Evolutionary conservation across 1,140 invertebrate genomes (phyloP).

Genomic region (Orius insidiosus): DNA sequence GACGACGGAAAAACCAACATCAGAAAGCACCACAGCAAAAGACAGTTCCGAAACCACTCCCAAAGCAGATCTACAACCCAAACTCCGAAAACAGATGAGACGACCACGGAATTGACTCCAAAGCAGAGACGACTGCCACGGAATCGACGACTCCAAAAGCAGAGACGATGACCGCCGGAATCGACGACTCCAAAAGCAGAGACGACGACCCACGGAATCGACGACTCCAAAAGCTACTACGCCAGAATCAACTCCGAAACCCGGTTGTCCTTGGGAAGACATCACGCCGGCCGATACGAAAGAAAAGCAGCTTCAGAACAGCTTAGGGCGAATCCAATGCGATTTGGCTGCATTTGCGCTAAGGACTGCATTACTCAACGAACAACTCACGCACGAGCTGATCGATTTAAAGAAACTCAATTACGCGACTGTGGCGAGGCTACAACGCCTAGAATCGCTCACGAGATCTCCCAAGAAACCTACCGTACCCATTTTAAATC

Average conservation of each 20-base stretch:
- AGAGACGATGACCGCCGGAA: too few relatives aligned
- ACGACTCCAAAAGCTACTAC: background rate
- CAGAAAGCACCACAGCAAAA: too few relatives aligned
- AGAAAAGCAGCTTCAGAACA: constrained; percentile 6
- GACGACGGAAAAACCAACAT: too few relatives aligned
- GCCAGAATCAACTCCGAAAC: too few relatives aligned
- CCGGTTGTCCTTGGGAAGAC: background rate
- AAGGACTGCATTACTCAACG: constrained; percentile 5
- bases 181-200: too few relatives aligned
- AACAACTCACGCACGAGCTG: constrained; percentile 8
- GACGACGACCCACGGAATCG: background rate
- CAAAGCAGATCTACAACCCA: background rate
- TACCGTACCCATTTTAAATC: constrained; percentile 6
- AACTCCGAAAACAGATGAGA: background rate
- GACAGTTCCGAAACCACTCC: too few relatives aligned
- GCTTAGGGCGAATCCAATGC: constrained; percentile 9
- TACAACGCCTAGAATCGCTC: constrained; percentile 13
- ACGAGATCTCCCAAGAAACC: background rate
- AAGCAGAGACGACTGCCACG: background rate
- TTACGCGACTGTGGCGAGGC: constrained; percentile 8
- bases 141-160: constrained; percentile 2
- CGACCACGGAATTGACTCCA: too few relatives aligned
- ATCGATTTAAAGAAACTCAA: constrained; percentile 14
- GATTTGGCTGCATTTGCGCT: constrained; percentile 6
- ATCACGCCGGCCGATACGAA: background rate